Base-by-base conservation (phyloP, 2,888 invertebrate species). In the Homarus gammarus region DNA sequence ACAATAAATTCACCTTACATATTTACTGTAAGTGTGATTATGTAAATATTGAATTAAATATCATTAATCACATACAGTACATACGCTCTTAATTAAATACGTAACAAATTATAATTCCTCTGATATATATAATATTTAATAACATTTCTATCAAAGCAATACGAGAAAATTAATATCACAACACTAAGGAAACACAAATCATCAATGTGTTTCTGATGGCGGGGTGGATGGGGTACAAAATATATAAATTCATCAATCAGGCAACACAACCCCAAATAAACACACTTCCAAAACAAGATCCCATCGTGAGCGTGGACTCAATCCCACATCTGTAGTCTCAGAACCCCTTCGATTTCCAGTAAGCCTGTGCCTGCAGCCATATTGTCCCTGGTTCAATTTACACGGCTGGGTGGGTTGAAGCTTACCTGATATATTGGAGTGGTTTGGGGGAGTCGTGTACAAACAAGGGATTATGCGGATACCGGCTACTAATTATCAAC, bases 311-410 rank as follows among this genome's bases (percentile, higher is more conserved):
- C 68, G 33, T 40, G 40, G 83, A 83, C 51, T 61, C 84, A 75
- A 75, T 84, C 75, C 84, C 73, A 56, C 84, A 73, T 84, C 73
- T 84, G 84, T 84, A 84, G 84, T 84, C 75, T 75, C 56, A 36
- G 72, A 15, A 61, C 56, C 78, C 61, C 85, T 85, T 85, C 85
- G 85, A 85, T 85, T 85, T 78, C 85, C 78, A 77, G 73, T 85
- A 78, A 85, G 85, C 85, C 77, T 79, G 51, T 73, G 81, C 87
- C 81, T 33, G 72, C 87, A 73, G 87, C 79, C 81, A 73, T 81
- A 87, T 87, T 87, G 87, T 87, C 87, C 40, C 87, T n/a, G 87
- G 81, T 81, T 87, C 87, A 87, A 87, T 87, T 87, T 87, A 87
- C 81, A 87, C 87, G 87, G 56, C 68, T 70, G 79, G 81, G 40